These are phyloP conservation scores for Venusia cambrica DNA, from an alignment of 2,888 invertebrate genomes.

Conservation along the genomic window DNA sequence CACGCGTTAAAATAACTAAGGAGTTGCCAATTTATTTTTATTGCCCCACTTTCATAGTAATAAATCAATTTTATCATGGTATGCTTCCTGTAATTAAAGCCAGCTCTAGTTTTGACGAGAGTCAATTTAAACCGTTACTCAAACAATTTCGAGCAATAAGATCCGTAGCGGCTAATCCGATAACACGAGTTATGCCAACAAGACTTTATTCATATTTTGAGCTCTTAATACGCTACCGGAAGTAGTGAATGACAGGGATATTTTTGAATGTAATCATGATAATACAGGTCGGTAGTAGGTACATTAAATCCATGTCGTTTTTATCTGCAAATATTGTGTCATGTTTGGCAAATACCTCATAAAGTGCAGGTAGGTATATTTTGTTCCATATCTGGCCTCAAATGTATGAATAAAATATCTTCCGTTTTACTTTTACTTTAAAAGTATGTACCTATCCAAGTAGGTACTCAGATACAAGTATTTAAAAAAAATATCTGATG, in stretches of 20 bases:
- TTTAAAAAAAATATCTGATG: too few species aligned
- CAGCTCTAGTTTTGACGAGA: constrained; percentile 23
- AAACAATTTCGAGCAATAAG: constrained; percentile 24
- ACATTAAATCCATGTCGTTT: too few species aligned
- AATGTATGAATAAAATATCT: too few species aligned
- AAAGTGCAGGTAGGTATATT: too few species aligned
- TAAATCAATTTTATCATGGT: constrained; percentile 29
- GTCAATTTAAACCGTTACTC: constrained; percentile 26
- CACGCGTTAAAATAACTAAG: constrained; percentile 17
- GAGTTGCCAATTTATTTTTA: constrained; percentile 28
- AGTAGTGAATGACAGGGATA: neutral
- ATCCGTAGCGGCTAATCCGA: constrained; percentile 14
- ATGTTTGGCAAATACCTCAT: too few species aligned
- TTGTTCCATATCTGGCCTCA: too few species aligned
- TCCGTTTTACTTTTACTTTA: too few species aligned
- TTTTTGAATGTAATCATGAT: too few species aligned
- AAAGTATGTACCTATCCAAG: too few species aligned
- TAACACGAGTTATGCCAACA: constrained; percentile 21
- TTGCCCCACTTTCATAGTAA: constrained; percentile 9
- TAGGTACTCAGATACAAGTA: too few species aligned
- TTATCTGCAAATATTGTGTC: too few species aligned
- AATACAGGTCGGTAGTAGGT: too few species aligned
- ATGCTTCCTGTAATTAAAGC: constrained; percentile 26
- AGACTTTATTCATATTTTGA: constrained; percentile 2
- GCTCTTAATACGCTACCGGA: constrained; percentile 2